These are phyloP conservation scores for Barypeithes pellucidus DNA, from an alignment of 2,888 invertebrate genomes.

Conservation along the genomic window DNA sequence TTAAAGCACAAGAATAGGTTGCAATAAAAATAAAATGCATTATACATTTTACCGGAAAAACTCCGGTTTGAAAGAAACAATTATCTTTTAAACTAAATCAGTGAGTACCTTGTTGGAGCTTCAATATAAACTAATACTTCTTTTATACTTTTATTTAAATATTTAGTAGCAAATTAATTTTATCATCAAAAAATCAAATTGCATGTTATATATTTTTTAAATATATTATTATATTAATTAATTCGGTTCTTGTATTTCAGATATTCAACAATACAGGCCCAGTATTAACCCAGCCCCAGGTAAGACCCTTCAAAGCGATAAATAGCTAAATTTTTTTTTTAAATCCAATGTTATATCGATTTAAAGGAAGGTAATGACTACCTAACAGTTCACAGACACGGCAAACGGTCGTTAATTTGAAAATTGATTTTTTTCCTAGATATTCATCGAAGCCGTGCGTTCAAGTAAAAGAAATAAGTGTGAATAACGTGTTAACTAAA, in stretches of 20 bases:
- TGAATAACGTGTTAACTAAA: constrained; percentile 49
- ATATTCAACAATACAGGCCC: constrained; percentile 50
- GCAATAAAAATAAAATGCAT: constrained; percentile 23
- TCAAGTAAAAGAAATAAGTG: constrained; percentile 47
- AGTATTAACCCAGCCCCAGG: constrained; percentile 51
- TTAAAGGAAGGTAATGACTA: constrained; percentile 47
- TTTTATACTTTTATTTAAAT: no score
- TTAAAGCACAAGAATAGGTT: neutral
- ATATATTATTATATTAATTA: neutral
- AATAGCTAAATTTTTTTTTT: constrained; percentile 43
- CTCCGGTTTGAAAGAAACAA: constrained; percentile 14
- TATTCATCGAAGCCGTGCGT: constrained; percentile 40
- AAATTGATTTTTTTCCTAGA: constrained; percentile 53
- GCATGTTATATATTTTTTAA: no score
- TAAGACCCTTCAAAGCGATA: constrained; percentile 44
- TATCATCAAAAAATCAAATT: no score
- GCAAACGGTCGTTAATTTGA: constrained; percentile 53
- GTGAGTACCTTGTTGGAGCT: constrained; percentile 12
- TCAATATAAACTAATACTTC: constrained; percentile 25
- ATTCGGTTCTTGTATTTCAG: constrained; percentile 44
- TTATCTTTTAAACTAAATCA: constrained; percentile 25
- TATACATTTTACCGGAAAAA: constrained; percentile 19
- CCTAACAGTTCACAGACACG: constrained; percentile 50
- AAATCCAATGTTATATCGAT: constrained; percentile 48
- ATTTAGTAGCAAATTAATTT: no score